Base-by-base conservation (phyloP, 2,113 vertebrate genomes). In the Etheostoma cragini region DNA sequence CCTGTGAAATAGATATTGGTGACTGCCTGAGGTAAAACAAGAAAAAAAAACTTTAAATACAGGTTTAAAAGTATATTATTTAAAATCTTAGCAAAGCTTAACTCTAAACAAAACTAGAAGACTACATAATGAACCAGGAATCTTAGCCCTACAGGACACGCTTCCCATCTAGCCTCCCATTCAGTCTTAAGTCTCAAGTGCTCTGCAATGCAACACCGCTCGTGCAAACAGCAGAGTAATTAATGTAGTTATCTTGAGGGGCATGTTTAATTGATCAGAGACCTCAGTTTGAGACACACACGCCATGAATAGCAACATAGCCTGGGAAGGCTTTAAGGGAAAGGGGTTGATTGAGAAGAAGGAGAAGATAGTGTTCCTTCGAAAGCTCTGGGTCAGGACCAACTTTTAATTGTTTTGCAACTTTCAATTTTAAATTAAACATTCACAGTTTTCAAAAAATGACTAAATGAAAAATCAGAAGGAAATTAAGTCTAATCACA, bases 181-280 rank as follows among this genome's bases (percentile, higher is more conserved):
- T 82, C 72, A 74, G 33, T 30, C 33, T 53, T 19, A 73, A 72
- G 46, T 81, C 89, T 86, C 77, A 19, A 67, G 69, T 71, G 83
- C 42, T 7, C 54, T 21, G 46, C 38, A 38, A 53, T 57, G 72
- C 79, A 80, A 69, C 57, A 7, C 73, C 80, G 78, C 69, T 83
- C 61, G 22, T 56, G 77, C 80, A 92, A 90, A 90, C 83, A 80
- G 60, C 64, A 58, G 66, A 64, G 57, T 86, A 88, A 93, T 91
- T 89, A 88, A 87, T 75, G 83, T 66, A 85, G 87, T 85, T 91
- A 88, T 93, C 86, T 90, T 74, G 76, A 91, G 82, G 87, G 86
- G 50, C 47, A 17, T 62, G 50, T 86, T 89, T 86, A 91, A 92
- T 86, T 91, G 88, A 91, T 90, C 82, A 57, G 86, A 87, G 89